Evolutionary conservation across 2,113 vertebrate genomes (phyloP).

Genomic region (Ovis canadensis): DNA sequence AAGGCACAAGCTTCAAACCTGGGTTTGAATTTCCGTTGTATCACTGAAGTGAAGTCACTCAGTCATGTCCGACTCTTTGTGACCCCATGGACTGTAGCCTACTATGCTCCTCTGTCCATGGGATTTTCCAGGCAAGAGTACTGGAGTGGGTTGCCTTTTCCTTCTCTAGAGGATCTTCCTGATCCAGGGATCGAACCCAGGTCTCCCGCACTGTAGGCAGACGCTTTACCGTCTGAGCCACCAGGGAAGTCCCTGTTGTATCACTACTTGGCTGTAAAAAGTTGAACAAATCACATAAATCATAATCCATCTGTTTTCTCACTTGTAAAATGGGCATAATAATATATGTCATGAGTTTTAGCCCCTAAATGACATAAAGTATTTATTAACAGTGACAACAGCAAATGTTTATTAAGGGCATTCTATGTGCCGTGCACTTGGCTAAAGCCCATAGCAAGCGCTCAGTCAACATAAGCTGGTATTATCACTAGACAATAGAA

Average conservation of each 20-base stretch:
- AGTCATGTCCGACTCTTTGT: no score
- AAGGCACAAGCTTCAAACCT: not conserved
- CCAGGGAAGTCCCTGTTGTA: not conserved
- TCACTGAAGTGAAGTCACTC: not conserved
- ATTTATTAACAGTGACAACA: not conserved
- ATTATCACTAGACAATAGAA: not conserved
- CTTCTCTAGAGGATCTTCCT: no score
- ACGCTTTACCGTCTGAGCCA: no score
- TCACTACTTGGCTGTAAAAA: not conserved
- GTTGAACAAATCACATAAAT: not conserved
- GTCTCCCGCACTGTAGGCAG: no score
- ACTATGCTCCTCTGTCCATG: fast-evolving
- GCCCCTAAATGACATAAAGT: not conserved
- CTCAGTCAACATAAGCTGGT: not conserved
- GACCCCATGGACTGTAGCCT: no score
- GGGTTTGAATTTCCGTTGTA: not conserved
- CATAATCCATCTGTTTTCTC: not conserved
- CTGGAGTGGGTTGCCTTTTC: no score
- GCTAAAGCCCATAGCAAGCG: not conserved
- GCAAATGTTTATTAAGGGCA: not conserved
- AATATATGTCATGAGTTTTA: not conserved
- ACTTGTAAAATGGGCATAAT: not conserved
- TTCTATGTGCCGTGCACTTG: not conserved
- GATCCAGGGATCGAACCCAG: no score
- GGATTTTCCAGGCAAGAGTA: no score